A percentile compares a stretch with the other conserved stretches of the same genome.
Conservation (phyloP, 2,888 invertebrate genomes). For the Nysson spinosus region DNA sequence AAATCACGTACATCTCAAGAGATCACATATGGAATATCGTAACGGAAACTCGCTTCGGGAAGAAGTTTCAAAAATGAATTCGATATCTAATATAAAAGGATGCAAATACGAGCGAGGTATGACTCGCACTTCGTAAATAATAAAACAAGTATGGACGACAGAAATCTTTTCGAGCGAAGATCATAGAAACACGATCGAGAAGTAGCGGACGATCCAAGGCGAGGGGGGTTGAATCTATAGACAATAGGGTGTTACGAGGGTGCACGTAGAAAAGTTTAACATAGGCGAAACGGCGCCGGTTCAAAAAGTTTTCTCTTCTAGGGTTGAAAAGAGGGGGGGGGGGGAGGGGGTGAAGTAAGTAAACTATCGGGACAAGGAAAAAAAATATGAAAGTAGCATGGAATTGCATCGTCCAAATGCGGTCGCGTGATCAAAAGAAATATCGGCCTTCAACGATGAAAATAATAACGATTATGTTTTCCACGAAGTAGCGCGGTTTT, state of each 20-base stretch:
- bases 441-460: too few species aligned
- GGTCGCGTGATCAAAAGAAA: conserved; percentile 16
- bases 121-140: too few species aligned
- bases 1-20: too few species aligned
- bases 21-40: too few species aligned
- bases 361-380: conserved; percentile 1
- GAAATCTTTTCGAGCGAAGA: not conserved
- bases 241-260: not conserved
- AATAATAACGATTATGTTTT: too few species aligned
- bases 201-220: not conserved
- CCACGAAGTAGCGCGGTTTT: too few species aligned
- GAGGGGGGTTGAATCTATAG: conserved; percentile 1
- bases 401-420: conserved; percentile 14
- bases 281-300: conserved; percentile 21
- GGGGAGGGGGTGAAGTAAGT: conserved; percentile 2
- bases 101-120: too few species aligned
- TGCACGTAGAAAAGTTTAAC: conserved; percentile 19
- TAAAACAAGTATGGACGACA: too few species aligned
- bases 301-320: conserved; percentile 29
- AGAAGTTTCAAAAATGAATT: too few species aligned
- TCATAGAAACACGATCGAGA: not conserved
- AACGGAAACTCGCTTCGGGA: too few species aligned
- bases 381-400: conserved; percentile 1
- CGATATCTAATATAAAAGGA: too few species aligned
- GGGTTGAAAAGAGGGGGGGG: too few species aligned